Evolutionary conservation across 2,888 invertebrate genomes (phyloP), one percentile per base, ranked within the genome.

Genomic region (Cerastoderma edule): DNA sequence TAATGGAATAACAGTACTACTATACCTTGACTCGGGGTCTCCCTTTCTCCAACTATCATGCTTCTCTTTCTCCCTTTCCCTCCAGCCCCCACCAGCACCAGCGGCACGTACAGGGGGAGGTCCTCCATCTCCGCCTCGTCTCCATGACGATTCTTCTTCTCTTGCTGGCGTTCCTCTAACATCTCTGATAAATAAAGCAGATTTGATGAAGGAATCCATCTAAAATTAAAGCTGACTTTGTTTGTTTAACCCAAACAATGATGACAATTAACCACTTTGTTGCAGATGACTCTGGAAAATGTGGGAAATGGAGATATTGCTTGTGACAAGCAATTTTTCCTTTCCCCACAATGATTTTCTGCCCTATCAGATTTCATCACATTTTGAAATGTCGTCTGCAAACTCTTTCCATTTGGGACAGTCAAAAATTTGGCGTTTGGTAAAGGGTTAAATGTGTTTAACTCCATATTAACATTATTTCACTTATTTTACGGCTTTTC

Each of bases 1-100:
- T n/a, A n/a, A n/a, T n/a, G n/a, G n/a, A n/a, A n/a, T n/a, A n/a
- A n/a, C n/a, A n/a, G n/a, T n/a, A n/a, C n/a, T n/a, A n/a, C n/a
- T n/a, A 8, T 39, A 60, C 69, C 69, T 50, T 30, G 64, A 39
- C n/a, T 67, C 82, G 16, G 81, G 71, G 39, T 79, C 78, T 60
- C n/a, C n/a, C 53, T 79, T 84, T 48, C 82, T 86, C 91, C 91
- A 91, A 67, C 87, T 86, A 8, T 90, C 88, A 60, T 89, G 86
- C 72, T 87, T 87, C 54, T 88, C 89, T 70, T 83, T 86, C 48
- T 89, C 89, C 28, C 91, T 76, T 39, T 90, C 90, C 53, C 92
- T 84, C 91, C 91, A 91, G 28, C 91, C 89, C 6, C 87, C 82
- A 44, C 56, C 67, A n/a, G 54, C 10, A 5, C 79, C 77, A 1